A percentile compares a stretch with the other conserved stretches of the same genome.
Evolutionary conservation across 2,888 invertebrate species (phyloP).

Genomic region (Iphiclides podalirius): DNA sequence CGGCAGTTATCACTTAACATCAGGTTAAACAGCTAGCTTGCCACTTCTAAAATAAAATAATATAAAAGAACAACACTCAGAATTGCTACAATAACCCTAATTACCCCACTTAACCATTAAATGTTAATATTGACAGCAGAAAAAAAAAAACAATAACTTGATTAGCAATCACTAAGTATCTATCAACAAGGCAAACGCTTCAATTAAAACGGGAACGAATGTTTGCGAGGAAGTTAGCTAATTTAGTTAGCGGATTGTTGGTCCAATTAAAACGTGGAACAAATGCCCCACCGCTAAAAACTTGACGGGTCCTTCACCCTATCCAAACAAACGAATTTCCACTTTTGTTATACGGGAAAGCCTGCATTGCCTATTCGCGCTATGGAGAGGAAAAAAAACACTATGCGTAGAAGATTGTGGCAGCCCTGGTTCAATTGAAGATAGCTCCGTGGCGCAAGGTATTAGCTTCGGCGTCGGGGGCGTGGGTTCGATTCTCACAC

Average conservation of each 20-base stretch:
- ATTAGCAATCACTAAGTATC: conserved; percentile 10
- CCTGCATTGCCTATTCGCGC: conserved; percentile 8
- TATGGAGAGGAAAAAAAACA: conserved; percentile 1
- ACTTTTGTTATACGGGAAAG: conserved; percentile 21
- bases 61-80: too few species aligned
- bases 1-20: too few species aligned
- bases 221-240: conserved; percentile 24
- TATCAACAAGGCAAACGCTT: conserved; percentile 11
- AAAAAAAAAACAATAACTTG: background rate
- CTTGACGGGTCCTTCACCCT: conserved; percentile 21
- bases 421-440: background rate
- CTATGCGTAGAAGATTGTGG: background rate
- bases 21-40: too few species aligned
- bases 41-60: too few species aligned
- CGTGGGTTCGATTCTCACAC: too few species aligned
- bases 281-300: conserved; percentile 23
- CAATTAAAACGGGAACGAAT: conserved; percentile 17
- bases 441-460: too few species aligned
- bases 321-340: conserved; percentile 17
- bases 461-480: too few species aligned
- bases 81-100: too few species aligned
- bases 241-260: conserved; percentile 21
- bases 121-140: too few species aligned
- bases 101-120: too few species aligned
- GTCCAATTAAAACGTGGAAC: conserved; percentile 23